Evolutionary conservation across 2,113 vertebrate species (phyloP), one percentile per base, ranked within the genome.

Genomic region (Elanoides forficatus): DNA sequence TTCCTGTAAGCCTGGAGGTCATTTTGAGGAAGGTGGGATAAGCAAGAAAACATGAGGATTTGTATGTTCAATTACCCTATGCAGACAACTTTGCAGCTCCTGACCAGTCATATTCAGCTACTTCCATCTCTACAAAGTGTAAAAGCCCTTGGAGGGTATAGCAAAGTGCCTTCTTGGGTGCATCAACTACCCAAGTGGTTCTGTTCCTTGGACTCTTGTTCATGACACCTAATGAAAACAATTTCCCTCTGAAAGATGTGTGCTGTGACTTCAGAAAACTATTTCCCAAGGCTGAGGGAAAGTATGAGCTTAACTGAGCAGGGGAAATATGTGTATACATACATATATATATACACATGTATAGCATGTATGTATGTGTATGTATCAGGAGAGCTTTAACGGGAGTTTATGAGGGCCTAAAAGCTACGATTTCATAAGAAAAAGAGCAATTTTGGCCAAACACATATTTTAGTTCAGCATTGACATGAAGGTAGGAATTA

Each of bases 401-500:
- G 2, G 13, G 20, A 7, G 2, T 16, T 92, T 81, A 66, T 16
- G 29, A 75, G 21, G 11, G 8, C 30, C 36, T 82, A 66, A 90
- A 80, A 43, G 3, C 19, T 45, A 23, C 19, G 34, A 58, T 70
- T 95, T 88, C 25, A n/a, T 66, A 73, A 88, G n/a, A 60, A 76
- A 82, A 79, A 81, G 25, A 45, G 52, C 12, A 45, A 23, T 86
- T 93, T 93, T 80, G 74, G 48, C 42, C 67, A 92, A 96, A 62
- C 26, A 79, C 48, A 71, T 17, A 30, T 90, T 96, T 93, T 94
- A 73, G 62, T 86, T 82, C 78, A 90, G 23, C 38, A 32, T 36
- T 73, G 58, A 78, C 50, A 84, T n/a, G 55, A 76, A 83, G 38
- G 38, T 25, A 91, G 80, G 88, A 93, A 96, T 94, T 94, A 92